Conservation (phyloP, 2,113 vertebrate genomes). For the Chinchilla lanigera region DNA sequence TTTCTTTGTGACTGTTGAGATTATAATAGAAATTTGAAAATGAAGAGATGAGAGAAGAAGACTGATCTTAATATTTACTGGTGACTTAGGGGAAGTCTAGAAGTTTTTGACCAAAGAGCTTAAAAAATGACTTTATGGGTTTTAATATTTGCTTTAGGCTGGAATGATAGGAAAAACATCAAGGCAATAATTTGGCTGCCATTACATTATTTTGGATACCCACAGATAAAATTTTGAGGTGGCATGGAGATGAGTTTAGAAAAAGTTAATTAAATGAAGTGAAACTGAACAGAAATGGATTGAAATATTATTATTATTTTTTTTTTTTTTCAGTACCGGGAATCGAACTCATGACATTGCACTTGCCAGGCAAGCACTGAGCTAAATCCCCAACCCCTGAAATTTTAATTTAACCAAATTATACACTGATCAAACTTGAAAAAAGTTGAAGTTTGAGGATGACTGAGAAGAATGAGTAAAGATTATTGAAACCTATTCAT, state of each 20-base stretch:
- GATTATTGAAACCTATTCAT: neutral
- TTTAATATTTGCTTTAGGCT: neutral
- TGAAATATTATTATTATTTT: too few relatives aligned
- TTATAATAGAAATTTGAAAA: neutral
- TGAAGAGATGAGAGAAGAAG: neutral
- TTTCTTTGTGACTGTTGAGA: neutral
- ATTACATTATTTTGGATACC: neutral
- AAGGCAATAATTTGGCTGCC: neutral
- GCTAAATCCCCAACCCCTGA: too few relatives aligned
- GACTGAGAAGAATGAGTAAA: neutral
- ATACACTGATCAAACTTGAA: neutral
- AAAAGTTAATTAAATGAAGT: neutral
- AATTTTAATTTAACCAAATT: neutral
- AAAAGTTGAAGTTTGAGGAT: neutral
- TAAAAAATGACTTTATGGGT: neutral
- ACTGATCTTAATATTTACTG: neutral
- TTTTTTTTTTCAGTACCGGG: too few relatives aligned
- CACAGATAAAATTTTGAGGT: neutral
- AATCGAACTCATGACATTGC: too few relatives aligned
- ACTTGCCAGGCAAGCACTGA: too few relatives aligned
- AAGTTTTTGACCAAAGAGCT: neutral
- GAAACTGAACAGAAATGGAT: neutral
- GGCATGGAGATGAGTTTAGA: neutral
- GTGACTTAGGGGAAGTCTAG: neutral
- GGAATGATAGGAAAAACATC: neutral